Evolutionary conservation across 2,888 invertebrate species (phyloP), one percentile per base, ranked within the genome.

Genomic region (Drosophila neonasuta): DNA sequence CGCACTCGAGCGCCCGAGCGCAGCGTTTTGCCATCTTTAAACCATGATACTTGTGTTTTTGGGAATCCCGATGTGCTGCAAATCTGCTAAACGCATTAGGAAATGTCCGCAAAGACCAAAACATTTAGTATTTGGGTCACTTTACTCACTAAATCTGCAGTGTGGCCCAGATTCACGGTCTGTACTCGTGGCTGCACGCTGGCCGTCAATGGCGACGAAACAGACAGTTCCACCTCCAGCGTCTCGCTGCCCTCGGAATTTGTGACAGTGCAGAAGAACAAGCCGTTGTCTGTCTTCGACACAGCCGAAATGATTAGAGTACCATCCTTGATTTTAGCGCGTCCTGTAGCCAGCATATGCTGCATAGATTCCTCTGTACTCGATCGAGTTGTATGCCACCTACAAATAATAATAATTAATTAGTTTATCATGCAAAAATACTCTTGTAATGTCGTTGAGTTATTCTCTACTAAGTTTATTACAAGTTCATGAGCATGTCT

Each of bases 11-110:
- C 93, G 42, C 92, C 93, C 5, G 92, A 91, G 59, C 92, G 92
- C 44, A 95, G 85, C 15, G 93, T 92, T 79, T 92, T 92, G 0
- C 95, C 95, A 89, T 97, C 94, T 88, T 96, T 95, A 71, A 95
- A 92, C 97, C 97, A 97, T 72, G 92, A 92, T 30, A 96, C 92
- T 71, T 93, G 92, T 62, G 94, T 93, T 60, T 95, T 92, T 0
- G 97, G 97, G 91, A 95, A 95, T 0, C 98, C 98, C 50, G 94
- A 94, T 52, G 95, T 93, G 86, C 95, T 95, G 90, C 98, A 98
- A 90, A 96, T 90, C 92, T 92, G 55, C 29, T 29, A 69, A 20
- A 17, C n/a, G n/a, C 24, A 4, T 11, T 48, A 48, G 45, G 10
- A 24, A 10, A 50, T 55, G 20, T 48, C 13, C 42, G 3, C 20